Percentiles rank a stretch among this genome's conserved stretches.
These are phyloP conservation scores for Cyprinodon variegatus DNA, from an alignment of 2,113 vertebrate species.

Conservation along the genomic window DNA sequence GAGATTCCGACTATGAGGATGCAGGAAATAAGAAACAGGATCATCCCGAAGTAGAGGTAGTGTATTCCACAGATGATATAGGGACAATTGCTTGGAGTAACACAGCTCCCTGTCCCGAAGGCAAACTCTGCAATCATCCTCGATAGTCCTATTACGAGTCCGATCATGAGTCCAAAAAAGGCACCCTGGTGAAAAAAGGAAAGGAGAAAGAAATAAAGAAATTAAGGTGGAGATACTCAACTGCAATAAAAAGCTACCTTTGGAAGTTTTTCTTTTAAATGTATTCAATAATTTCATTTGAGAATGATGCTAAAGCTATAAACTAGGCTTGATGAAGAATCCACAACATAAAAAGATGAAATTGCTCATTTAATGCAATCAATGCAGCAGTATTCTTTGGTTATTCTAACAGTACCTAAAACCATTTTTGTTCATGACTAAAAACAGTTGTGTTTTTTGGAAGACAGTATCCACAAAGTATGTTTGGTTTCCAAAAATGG, in stretches of 20 bases:
- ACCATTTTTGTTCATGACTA: not conserved
- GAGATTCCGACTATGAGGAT: slow-evolving; percentile 83
- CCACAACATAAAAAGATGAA: not conserved
- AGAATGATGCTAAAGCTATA: not conserved
- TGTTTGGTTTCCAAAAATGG: not conserved
- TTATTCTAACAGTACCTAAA: not conserved
- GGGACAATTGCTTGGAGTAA: slow-evolving; percentile 85
- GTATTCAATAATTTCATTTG: not conserved
- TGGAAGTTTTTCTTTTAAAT: not conserved
- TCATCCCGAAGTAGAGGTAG: slow-evolving; percentile 94
- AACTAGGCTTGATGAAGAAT: not conserved
- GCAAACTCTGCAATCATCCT: slow-evolving; percentile 92
- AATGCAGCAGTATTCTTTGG: not conserved
- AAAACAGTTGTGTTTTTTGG: not conserved
- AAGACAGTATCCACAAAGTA: not conserved
- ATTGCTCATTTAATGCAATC: not conserved
- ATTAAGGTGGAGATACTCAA: not conserved
- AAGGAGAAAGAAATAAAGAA: not conserved
- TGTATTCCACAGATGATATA: slow-evolving; percentile 93
- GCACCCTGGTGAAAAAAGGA: slow-evolving; percentile 83
- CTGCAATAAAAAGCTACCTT: not conserved
- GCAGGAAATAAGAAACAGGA: slow-evolving; percentile 81
- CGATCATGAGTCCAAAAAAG: slow-evolving; percentile 88
- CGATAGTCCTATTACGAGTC: slow-evolving; percentile 82
- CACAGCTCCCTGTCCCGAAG: slow-evolving; percentile 89